A percentile compares a stretch with the other conserved stretches of the same genome.
Conservation (phyloP, 2,113 vertebrate genomes). For the Pristiophorus japonicus region DNA sequence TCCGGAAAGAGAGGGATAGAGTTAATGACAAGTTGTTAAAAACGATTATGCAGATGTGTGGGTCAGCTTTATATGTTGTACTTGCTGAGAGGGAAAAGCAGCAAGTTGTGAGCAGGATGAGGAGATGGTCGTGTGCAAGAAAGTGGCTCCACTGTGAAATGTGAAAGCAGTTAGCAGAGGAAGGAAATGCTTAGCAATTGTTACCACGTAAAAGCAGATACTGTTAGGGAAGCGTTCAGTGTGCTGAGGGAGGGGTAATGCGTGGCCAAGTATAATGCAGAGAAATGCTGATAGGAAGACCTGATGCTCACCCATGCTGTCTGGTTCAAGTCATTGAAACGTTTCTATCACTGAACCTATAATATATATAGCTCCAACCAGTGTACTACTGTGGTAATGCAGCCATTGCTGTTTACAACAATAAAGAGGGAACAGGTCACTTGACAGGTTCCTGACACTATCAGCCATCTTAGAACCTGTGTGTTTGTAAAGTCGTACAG, state of each 20-base stretch:
- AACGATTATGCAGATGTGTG: background rate
- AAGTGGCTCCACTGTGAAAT: background rate
- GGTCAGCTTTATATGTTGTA: background rate
- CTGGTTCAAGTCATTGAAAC: background rate
- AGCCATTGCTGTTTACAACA: too few relatives aligned
- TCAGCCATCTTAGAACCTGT: too few relatives aligned
- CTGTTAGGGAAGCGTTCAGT: background rate
- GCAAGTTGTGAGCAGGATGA: background rate
- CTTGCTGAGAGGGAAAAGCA: background rate
- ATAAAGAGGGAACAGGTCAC: too few relatives aligned
- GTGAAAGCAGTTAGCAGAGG: background rate
- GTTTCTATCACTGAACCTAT: background rate
- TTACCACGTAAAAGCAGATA: background rate
- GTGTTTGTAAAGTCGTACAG: too few relatives aligned
- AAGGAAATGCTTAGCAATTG: background rate
- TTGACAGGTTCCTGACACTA: too few relatives aligned
- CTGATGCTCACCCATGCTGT: background rate
- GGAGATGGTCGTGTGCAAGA: background rate
- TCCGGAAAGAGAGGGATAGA: background rate
- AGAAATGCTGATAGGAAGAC: background rate
- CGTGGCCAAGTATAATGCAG: background rate
- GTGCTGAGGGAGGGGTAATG: background rate
- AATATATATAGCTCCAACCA: too few relatives aligned
- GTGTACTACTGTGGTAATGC: too few relatives aligned
- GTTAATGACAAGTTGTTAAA: background rate